Base-by-base conservation (phyloP, 2,113 vertebrate genomes). In the Cheirogaleus medius region DNA sequence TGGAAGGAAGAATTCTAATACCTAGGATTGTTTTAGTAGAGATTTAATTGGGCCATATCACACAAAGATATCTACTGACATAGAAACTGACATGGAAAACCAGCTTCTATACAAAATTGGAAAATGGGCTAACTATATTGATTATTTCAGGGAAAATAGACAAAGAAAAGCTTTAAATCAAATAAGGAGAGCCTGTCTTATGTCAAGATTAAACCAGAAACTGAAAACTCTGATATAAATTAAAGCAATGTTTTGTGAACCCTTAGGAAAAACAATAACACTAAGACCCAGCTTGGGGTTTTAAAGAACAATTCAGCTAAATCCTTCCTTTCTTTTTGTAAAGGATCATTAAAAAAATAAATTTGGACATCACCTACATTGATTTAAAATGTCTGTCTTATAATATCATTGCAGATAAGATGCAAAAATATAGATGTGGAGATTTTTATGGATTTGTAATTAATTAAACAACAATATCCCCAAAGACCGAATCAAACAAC, bases 71-170 rank as follows among this genome's bases (percentile, higher is more conserved):
- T n/a, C 58, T 76, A 68, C 81, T 84, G 87, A 97, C 95, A 66
- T 90, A 83, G 77, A 97, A 96, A 81, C 64, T 95, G 94, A 97
- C 94, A 74, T 92, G 81, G 95, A 96, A 97, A 97, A 96, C 64
- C 60, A 94, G 76, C 27, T 92, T 86, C 91, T 92, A 18, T 12
- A 63, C 71, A 76, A 95, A 97, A 97, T 94, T 94, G 89, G 93
- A 97, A 97, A 96, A 96, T 94, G 39, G 82, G 73, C 27, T 97
- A 95, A 97, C 82, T 80, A 2, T 97, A 98, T 88, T 96, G 93
- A 96, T 97, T 94, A 94, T 96, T 93, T 97, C 86, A 64, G 73
- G 27, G 80, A 86, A 93, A 85, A 88, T 21, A 95, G 80, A 97
- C 58, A 88, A 93, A 87, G 49, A 49, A 87, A 94, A 92, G 76